phyloP scores from a whole-genome alignment of 2,797 vertebrate species.

The Platalea minor region DNA sequence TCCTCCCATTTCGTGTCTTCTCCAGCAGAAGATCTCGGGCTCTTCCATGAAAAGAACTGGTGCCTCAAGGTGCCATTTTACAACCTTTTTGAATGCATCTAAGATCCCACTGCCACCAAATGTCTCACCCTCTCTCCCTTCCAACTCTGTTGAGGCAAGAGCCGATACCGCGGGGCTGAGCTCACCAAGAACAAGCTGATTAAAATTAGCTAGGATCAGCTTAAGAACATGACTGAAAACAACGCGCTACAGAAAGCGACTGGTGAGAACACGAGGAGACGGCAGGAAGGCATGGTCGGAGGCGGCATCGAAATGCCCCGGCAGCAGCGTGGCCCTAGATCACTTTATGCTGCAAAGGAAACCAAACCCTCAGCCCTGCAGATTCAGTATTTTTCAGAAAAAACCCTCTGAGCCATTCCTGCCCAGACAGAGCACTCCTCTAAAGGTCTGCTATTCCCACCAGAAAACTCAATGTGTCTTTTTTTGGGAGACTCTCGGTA shows the following conservation, averaged over 20 bases:
- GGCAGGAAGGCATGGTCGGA: background rate
- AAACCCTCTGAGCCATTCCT: background rate
- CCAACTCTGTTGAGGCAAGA: background rate
- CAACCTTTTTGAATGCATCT: background rate
- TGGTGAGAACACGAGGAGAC: background rate
- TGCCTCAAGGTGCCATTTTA: background rate
- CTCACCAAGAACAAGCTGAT: background rate
- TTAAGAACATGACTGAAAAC: background rate
- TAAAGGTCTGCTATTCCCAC: background rate
- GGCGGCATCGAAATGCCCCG: background rate
- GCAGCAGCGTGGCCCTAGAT: background rate
- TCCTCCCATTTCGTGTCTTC: background rate
- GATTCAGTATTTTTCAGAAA: background rate
- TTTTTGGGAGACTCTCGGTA: background rate
- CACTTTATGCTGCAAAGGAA: background rate
- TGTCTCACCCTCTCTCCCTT: background rate
- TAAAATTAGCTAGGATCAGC: background rate
- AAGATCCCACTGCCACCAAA: background rate
- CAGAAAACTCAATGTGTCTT: background rate
- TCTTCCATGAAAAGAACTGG: background rate
- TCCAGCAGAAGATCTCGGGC: background rate
- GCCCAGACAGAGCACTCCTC: background rate
- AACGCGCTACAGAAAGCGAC: background rate
- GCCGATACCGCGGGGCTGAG: rapidly evolving
- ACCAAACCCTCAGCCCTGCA: background rate